phyloP scores from a whole-genome alignment of 2,888 invertebrate species.

The Tridacna crocea region DNA sequence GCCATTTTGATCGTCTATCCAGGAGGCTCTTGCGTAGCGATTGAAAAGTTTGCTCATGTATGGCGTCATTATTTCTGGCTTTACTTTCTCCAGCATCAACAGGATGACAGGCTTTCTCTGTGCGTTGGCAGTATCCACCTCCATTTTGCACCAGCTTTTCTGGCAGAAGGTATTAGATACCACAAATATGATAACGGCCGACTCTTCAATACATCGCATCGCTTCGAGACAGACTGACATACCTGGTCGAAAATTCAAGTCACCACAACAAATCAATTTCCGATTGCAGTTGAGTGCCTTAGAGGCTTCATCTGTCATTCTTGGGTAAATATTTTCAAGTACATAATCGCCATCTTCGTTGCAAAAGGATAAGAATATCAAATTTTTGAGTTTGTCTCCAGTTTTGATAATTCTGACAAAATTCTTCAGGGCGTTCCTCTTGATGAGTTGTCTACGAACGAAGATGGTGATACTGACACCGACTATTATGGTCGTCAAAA shows the following conservation, averaged over 20 bases:
- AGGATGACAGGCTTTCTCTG: slow-evolving; percentile 30
- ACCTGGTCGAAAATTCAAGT: slow-evolving; percentile 24
- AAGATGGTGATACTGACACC: background rate
- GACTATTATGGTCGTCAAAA: background rate
- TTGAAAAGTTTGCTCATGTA: slow-evolving; percentile 29
- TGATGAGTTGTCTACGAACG: background rate
- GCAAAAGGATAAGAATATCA: slow-evolving; percentile 32
- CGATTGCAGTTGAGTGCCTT: slow-evolving; percentile 1
- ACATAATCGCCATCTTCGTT: slow-evolving; percentile 31
- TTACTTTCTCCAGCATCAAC: slow-evolving; percentile 22
- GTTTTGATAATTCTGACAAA: slow-evolving; percentile 4
- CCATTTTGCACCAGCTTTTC: slow-evolving; percentile 38
- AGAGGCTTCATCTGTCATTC: slow-evolving; percentile 12
- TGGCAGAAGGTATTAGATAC: slow-evolving; percentile 33
- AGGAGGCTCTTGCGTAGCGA: slow-evolving; percentile 28
- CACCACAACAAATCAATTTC: slow-evolving; percentile 27
- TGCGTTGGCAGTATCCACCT: slow-evolving; percentile 26
- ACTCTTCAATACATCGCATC: slow-evolving; percentile 36
- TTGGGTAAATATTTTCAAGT: slow-evolving; percentile 23
- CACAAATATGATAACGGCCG: slow-evolving; percentile 26
- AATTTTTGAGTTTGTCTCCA: background rate
- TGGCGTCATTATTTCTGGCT: slow-evolving; percentile 22
- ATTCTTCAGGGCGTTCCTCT: background rate
- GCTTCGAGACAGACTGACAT: slow-evolving; percentile 23
- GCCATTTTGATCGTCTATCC: slow-evolving; percentile 30